Evolutionary conservation across 2,113 vertebrate genomes (phyloP).

Genomic region (Ursus arctos): DNA sequence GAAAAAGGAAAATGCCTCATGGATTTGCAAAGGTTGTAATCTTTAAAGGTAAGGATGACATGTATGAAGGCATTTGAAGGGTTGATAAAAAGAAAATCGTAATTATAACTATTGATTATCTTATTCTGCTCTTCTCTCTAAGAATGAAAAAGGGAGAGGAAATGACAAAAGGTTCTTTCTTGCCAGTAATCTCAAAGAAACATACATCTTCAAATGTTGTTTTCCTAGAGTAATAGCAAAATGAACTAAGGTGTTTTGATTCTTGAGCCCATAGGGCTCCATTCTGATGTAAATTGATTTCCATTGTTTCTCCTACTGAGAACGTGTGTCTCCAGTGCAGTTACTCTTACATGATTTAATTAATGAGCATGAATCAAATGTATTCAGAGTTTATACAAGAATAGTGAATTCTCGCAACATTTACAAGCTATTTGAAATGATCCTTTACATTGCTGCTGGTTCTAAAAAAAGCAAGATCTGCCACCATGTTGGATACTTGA

Average conservation of each 20-base stretch:
- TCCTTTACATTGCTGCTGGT: neutral
- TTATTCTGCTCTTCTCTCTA: slow-evolving; percentile 71
- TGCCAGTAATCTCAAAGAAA: slow-evolving; percentile 83
- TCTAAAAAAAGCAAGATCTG: slow-evolving; percentile 1
- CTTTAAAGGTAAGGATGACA: slow-evolving; percentile 80
- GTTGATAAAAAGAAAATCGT: slow-evolving; percentile 83
- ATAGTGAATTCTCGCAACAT: slow-evolving; percentile 70
- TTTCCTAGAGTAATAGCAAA: slow-evolving; percentile 72
- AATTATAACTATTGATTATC: slow-evolving; percentile 85
- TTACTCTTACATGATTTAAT: slow-evolving; percentile 62
- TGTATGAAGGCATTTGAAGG: slow-evolving; percentile 76
- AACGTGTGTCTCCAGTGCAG: slow-evolving; percentile 61
- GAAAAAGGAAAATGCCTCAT: slow-evolving; percentile 72
- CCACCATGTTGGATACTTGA: neutral
- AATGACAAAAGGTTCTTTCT: slow-evolving; percentile 77
- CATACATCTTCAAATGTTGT: slow-evolving; percentile 76
- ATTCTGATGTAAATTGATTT: slow-evolving; percentile 87
- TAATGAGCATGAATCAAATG: slow-evolving; percentile 64
- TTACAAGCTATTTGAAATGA: slow-evolving; percentile 38
- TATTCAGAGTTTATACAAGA: slow-evolving; percentile 66
- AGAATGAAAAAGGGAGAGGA: slow-evolving; percentile 77
- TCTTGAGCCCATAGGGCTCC: slow-evolving; percentile 73
- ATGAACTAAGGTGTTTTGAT: slow-evolving; percentile 75
- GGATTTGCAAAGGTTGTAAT: slow-evolving; percentile 76
- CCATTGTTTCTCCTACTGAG: slow-evolving; percentile 71